Evolutionary conservation across 1,140 invertebrate genomes (phyloP).

Genomic region (Formica selysi): DNA sequence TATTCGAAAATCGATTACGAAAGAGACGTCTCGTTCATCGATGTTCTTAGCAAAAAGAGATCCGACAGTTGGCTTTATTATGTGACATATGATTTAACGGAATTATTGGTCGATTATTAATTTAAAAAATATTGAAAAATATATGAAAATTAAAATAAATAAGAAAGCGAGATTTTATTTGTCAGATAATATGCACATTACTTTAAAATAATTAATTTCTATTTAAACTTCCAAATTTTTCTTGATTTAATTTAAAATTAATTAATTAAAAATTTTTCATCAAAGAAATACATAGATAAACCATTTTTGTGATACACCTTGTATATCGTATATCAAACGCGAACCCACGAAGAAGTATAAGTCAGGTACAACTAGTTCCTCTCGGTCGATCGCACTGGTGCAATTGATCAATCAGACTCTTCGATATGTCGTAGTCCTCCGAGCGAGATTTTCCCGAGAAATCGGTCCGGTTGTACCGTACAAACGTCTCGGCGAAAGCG

Average conservation of each 20-base stretch:
- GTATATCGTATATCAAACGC: neutral
- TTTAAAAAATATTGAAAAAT: too few species aligned
- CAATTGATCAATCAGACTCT: conserved; percentile 72
- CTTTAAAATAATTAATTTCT: neutral
- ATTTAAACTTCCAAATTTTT: neutral
- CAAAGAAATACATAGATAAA: neutral
- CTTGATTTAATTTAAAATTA: neutral
- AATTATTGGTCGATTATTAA: too few species aligned
- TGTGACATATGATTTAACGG: too few species aligned
- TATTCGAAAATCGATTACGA: neutral
- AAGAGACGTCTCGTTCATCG: neutral
- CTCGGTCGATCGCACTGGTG: conserved; percentile 48
- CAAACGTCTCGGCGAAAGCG: conserved; percentile 45
- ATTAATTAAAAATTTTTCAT: neutral
- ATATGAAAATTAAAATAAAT: neutral
- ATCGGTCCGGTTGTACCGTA: conserved; percentile 26
- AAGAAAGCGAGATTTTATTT: neutral
- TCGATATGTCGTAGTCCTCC: conserved; percentile 29
- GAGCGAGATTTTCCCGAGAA: conserved; percentile 64
- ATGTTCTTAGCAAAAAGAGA: neutral
- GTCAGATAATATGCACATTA: neutral
- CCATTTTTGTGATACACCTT: neutral
- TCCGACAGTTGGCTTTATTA: too few species aligned
- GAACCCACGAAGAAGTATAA: conserved; percentile 55
- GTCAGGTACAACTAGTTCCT: conserved; percentile 59